A percentile compares a stretch with the other conserved stretches of the same genome.
Evolutionary conservation across 2,797 vertebrate species (phyloP).

Genomic region (Melopsittacus undulatus): DNA sequence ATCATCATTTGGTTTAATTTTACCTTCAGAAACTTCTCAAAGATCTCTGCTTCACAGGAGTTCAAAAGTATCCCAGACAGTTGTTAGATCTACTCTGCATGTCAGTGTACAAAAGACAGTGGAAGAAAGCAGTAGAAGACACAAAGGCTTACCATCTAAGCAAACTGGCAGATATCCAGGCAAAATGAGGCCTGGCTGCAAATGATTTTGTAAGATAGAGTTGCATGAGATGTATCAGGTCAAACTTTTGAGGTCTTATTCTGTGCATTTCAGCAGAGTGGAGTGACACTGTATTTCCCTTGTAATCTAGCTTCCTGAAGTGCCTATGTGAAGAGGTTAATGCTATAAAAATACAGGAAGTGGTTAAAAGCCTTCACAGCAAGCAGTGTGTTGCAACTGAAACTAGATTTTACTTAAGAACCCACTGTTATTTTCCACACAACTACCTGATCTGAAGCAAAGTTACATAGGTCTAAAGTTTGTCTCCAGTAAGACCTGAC

Average conservation of each 20-base stretch:
- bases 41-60: neutral
- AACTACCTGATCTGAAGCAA: neutral
- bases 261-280: neutral
- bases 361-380: slow-evolving; percentile 14
- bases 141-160: neutral
- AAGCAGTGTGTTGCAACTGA: neutral
- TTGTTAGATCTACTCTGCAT: neutral
- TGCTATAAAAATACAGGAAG: slow-evolving; percentile 43
- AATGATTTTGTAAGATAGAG: neutral
- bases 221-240: neutral
- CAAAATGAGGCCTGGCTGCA: neutral
- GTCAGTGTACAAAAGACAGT: neutral
- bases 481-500: neutral
- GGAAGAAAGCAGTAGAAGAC: neutral
- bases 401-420: neutral
- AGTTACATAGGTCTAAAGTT: neutral
- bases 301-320: neutral
- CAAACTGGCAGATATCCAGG: neutral
- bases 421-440: neutral
- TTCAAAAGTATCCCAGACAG: neutral
- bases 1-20: neutral
- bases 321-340: neutral
- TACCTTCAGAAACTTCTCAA: neutral
- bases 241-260: neutral
- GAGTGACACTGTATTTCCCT: neutral